A percentile compares a stretch with the other conserved stretches of the same genome.
Conservation (phyloP, 2,113 vertebrate species). For the Phocoena sinus region DNA sequence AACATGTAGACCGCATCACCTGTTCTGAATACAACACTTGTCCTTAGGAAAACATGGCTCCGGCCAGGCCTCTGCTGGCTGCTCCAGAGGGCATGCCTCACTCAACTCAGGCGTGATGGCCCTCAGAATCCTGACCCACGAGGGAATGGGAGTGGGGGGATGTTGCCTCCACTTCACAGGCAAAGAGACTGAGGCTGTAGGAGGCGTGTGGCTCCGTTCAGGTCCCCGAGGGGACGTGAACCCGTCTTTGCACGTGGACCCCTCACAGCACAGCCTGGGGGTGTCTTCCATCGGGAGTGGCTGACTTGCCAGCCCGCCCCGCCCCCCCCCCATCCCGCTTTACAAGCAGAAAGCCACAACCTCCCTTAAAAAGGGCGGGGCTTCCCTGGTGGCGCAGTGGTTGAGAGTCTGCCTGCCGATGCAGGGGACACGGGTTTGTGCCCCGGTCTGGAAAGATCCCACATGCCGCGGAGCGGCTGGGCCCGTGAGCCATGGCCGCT, state of each 20-base stretch:
- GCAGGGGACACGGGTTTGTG: no score
- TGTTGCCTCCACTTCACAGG: neutral
- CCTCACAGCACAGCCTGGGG: neutral
- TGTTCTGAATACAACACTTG: neutral
- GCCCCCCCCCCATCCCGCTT: neutral
- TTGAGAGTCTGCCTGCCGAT: no score
- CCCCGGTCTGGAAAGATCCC: no score
- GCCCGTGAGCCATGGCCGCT: no score
- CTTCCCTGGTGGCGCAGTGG: no score
- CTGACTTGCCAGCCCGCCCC: neutral
- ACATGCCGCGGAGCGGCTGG: no score
- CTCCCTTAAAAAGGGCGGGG: neutral
- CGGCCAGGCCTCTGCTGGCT: fast-evolving
- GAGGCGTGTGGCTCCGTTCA: neutral
- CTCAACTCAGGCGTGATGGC: no score
- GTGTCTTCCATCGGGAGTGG: neutral
- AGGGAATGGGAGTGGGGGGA: neutral
- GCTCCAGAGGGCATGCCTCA: no score
- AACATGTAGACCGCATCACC: fast-evolving
- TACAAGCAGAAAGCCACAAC: neutral
- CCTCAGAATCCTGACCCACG: no score
- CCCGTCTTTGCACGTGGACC: neutral
- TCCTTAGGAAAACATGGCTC: neutral
- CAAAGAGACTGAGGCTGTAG: neutral
- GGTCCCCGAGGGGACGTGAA: no score